Evolutionary conservation across 1,140 invertebrate genomes (phyloP), one percentile per base, ranked within the genome.

Genomic region (Zaprionus vittiger): DNA sequence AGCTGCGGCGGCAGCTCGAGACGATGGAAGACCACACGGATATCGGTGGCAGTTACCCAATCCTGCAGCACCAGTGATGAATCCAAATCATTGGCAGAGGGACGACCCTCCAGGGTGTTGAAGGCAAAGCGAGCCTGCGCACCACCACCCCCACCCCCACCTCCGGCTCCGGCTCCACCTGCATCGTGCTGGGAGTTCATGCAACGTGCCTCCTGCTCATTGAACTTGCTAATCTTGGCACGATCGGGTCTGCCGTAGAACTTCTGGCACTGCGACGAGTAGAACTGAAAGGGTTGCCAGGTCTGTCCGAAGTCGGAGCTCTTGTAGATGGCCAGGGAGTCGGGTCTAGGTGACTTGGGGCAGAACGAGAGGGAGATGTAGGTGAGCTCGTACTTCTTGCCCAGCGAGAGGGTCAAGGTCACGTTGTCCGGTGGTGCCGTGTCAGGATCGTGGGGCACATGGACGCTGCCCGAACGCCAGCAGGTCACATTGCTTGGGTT

Each of bases 31-130:
- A 99, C 96, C 4, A 99, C 96, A 75, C 96, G 95, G 55, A 99
- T 97, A 87, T 99, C 99, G 0, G 99, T 99, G 0, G 98, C 99
- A 0, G 99, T 99, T 1, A 99, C 98, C 99, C 99, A 99, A 93
- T 99, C 99, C 92, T 99, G 98, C 5, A 99, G 95, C 14, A 99
- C 98, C 2, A 99, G 97, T 9, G 98, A 99, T 80, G 97, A 96
- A 91, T 99, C 99, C 91, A 99, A 98, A 91, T 99, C 97, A 7
- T 96, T 95, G 2, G 98, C 98, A 47, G 97, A 98, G 0, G 99
- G 99, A 4, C 99, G 94, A 1, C 98, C 98, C 92, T 99, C 98
- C 6, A 99, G 93, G 0, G 98, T 99, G 82, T 98, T 98, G 94
- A 99, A 99, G 1, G 98, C 99, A 22, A 99, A 97, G 26, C 98